These are phyloP conservation scores for Aelia acuminata DNA, from an alignment of 2,888 invertebrate genomes.

Conservation along the genomic window DNA sequence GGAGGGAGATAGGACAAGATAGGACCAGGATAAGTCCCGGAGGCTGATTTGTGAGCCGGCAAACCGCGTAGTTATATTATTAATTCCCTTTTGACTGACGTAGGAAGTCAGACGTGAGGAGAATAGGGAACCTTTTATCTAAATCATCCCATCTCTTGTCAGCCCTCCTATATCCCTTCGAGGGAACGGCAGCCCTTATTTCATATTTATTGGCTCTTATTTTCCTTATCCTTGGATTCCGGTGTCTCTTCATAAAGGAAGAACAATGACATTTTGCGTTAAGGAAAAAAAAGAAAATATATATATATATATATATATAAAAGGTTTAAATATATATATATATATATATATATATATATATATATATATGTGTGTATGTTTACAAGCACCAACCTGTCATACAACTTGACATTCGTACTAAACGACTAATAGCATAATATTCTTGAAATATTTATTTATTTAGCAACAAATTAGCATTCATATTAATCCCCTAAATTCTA, in stretches of 20 bases:
- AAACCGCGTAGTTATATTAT: constrained; percentile 54
- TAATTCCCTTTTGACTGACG: constrained; percentile 50
- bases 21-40: constrained; percentile 1
- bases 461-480: no score
- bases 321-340: no score
- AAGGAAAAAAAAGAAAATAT: no score
- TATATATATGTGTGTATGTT: no score
- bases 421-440: no score
- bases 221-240: constrained; percentile 5
- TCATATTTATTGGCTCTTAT: constrained; percentile 30
- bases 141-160: constrained; percentile 40
- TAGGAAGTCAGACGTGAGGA: constrained; percentile 27
- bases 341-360: no score
- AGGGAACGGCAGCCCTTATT: neutral
- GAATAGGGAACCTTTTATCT: constrained; percentile 39
- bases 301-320: no score
- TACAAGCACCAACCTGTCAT: no score
- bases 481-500: no score
- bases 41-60: constrained; percentile 48
- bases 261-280: neutral
- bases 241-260: neutral
- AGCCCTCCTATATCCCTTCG: neutral
- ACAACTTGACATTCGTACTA: no score
- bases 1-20: constrained; percentile 21
- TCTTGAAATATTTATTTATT: no score